Percentiles rank a stretch among this genome's conserved stretches.
These are phyloP conservation scores for Catharus bicknelli DNA, from an alignment of 2,113 vertebrate genomes.

Conservation along the genomic window DNA sequence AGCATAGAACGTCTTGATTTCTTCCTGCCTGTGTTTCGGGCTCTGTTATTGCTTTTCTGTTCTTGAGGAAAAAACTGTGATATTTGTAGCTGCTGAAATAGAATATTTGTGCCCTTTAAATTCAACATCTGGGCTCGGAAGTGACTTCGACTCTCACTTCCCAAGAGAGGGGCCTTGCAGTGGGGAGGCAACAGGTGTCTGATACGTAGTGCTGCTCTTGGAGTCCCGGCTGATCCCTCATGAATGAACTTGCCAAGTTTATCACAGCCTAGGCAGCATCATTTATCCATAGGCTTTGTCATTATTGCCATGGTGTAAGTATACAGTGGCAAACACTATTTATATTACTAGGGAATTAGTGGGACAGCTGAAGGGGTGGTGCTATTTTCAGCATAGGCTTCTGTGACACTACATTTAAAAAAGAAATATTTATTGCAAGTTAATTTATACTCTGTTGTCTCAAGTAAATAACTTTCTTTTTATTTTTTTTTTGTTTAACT, in stretches of 20 bases:
- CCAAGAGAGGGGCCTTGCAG: not conserved
- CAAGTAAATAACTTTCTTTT: not conserved
- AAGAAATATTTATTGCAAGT: not conserved
- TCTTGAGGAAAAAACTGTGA: not conserved
- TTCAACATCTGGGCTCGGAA: not conserved
- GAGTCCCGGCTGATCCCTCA: not conserved
- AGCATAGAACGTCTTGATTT: not conserved
- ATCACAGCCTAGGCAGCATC: not conserved
- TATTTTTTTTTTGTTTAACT: not conserved
- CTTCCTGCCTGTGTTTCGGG: not conserved
- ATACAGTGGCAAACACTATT: not conserved
- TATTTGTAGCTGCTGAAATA: not conserved
- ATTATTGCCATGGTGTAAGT: not conserved
- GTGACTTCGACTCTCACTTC: not conserved
- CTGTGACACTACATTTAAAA: not conserved
- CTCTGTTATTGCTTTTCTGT: not conserved
- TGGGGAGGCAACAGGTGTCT: not conserved
- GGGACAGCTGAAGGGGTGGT: not conserved
- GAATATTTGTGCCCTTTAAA: not conserved
- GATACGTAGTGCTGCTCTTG: rapidly evolving
- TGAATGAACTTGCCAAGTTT: not conserved
- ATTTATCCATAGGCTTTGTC: not conserved
- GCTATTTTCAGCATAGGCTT: not conserved
- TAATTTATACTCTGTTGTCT: not conserved
- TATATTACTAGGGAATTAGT: not conserved